Evolutionary conservation across 2,113 vertebrate species (phyloP), one percentile per base, ranked within the genome.

Genomic region (Chaetodon auriga): DNA sequence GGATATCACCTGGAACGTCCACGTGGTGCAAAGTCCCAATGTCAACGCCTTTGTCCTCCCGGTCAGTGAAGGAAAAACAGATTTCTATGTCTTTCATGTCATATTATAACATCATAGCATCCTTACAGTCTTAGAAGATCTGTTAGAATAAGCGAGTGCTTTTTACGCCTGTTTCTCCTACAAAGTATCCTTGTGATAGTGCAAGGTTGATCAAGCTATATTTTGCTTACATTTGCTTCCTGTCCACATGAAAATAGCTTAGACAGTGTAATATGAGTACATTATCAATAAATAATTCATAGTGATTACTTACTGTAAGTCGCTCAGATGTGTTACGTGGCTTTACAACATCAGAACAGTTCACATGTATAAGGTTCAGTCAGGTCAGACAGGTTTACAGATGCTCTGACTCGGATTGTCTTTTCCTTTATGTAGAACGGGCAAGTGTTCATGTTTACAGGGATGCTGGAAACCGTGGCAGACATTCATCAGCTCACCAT

Each of bases 401-500:
- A 36, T 60, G 12, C 21, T 85, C 69, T 61, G 2, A 68, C 35
- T 41, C 21, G 5, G 10, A 55, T 57, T 58, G 76, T 83, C 70
- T 81, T 86, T 48, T 76, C 72, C 68, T 38, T 85, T 48, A 0
- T 8, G 18, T 23, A 99, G 98, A 96, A 98, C 65, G 98, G 98
- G 19, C 94, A 97, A 71, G 93, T 99, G 72, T 99, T 99, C 91
- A 84, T 99, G 81, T 99, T 98, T 79, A 98, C 97, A n/a, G 98
- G 98, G 53, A 96, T 99, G 94, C 87, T 99, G 73, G 88, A 95
- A 1, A 94, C 93, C 0, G 95, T 98, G 71, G 91, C 94, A 48
- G 97, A 99, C 84, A 57, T 93, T 63, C 95, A 99, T 92, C 97
- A 99, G 87, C 96, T 99, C 9, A 92, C 95, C 69, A 93, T 98